Evolutionary conservation across 2,113 vertebrate species (phyloP).

Genomic region (Eurypyga helias): DNA sequence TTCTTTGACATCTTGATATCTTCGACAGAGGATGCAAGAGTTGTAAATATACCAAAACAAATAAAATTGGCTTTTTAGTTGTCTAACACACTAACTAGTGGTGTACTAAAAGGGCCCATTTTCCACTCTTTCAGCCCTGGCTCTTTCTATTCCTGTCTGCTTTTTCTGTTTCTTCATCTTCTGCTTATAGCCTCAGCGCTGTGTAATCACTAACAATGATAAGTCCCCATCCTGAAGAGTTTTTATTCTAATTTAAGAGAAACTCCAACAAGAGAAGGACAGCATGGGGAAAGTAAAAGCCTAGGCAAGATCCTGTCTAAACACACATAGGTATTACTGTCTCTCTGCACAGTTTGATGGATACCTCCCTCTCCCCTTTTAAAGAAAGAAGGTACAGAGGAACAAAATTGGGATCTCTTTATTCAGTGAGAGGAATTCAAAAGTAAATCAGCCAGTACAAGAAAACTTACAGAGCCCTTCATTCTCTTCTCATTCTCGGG

Average conservation of each 20-base stretch:
- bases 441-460: neutral
- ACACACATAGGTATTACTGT: rapidly evolving
- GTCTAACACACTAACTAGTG: neutral
- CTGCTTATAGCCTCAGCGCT: neutral
- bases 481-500: neutral
- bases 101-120: neutral
- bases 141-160: neutral
- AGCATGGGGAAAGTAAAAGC: neutral
- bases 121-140: neutral
- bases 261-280: neutral
- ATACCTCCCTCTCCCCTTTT: neutral
- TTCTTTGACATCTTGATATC: neutral
- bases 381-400: neutral
- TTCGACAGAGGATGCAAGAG: neutral
- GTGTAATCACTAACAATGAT: neutral
- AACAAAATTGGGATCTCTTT: neutral
- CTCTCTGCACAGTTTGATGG: neutral
- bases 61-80: neutral
- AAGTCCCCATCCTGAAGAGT: neutral
- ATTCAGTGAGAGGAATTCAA: neutral
- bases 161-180: neutral
- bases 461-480: neutral
- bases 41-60: neutral
- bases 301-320: neutral
- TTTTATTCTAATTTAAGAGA: neutral